A percentile compares a stretch with the other conserved stretches of the same genome.
phyloP scores from a whole-genome alignment of 2,113 vertebrate genomes.

The Aphyosemion australe region DNA sequence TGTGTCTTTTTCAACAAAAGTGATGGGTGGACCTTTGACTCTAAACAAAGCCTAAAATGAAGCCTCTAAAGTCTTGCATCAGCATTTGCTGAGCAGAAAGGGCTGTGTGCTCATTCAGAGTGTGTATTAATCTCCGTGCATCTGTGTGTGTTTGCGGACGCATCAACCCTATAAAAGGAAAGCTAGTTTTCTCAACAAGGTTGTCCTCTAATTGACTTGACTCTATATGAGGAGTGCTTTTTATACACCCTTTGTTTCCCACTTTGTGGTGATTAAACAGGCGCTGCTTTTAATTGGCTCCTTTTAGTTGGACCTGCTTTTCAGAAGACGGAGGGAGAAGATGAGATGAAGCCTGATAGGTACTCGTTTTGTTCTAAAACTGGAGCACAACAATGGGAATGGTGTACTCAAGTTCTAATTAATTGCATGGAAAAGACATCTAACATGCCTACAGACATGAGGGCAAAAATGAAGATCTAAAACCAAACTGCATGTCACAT shows the following conservation, averaged over 20 bases:
- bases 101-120: slow-evolving; percentile 1
- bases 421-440: too few species aligned
- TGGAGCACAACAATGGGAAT: not conserved
- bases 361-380: not conserved
- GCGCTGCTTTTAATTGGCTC: slow-evolving; percentile 66
- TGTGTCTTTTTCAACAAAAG: slow-evolving; percentile 51
- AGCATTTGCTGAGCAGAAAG: slow-evolving; percentile 56
- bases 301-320: slow-evolving; percentile 42
- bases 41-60: slow-evolving; percentile 23
- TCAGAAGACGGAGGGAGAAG: slow-evolving; percentile 22
- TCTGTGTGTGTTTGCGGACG: slow-evolving; percentile 13
- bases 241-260: slow-evolving; percentile 68
- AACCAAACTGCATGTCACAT: too few species aligned
- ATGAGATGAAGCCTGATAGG: not conserved
- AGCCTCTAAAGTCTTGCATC: slow-evolving; percentile 38
- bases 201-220: slow-evolving; percentile 71
- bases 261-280: slow-evolving; percentile 71
- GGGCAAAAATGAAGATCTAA: too few species aligned
- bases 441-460: too few species aligned
- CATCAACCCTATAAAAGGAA: slow-evolving; percentile 67
- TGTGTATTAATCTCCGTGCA: not conserved
- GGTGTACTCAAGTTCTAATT: too few species aligned
- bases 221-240: slow-evolving; percentile 68
- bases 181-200: slow-evolving; percentile 58
- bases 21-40: slow-evolving; percentile 63